phyloP scores from a whole-genome alignment of 2,797 vertebrate genomes.

The Babyrousa celebensis region DNA sequence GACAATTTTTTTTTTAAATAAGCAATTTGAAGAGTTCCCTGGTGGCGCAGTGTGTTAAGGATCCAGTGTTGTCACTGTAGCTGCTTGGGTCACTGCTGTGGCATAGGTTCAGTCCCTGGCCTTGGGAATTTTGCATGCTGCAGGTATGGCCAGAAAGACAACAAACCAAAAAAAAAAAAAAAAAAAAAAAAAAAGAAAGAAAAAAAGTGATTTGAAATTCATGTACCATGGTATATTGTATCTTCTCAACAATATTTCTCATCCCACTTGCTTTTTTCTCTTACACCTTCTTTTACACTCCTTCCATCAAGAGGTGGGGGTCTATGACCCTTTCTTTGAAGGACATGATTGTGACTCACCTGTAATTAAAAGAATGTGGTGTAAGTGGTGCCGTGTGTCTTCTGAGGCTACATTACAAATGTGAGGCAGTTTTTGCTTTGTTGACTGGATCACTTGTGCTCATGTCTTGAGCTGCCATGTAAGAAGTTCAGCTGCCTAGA shows the following conservation, averaged over 20 bases:
- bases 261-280: background rate
- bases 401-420: background rate
- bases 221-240: too few relatives aligned
- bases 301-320: background rate
- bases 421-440: background rate
- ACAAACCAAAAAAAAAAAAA: background rate
- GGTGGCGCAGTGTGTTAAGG: too few relatives aligned
- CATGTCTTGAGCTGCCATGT: background rate
- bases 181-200: slow-evolving; percentile 23
- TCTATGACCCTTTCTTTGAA: background rate
- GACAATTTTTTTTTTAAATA: background rate
- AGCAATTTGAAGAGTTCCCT: too few relatives aligned
- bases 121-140: too few relatives aligned
- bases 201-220: slow-evolving; percentile 34
- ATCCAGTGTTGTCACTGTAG: too few relatives aligned
- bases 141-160: too few relatives aligned
- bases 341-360: background rate
- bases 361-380: background rate
- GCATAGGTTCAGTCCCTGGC: too few relatives aligned
- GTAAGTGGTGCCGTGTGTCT: background rate
- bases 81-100: too few relatives aligned
- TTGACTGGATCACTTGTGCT: background rate
- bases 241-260: background rate
- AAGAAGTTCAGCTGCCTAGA: background rate
- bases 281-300: background rate